phyloP scores from a whole-genome alignment of 2,797 vertebrate species.

The Halcyon leucocephala region DNA sequence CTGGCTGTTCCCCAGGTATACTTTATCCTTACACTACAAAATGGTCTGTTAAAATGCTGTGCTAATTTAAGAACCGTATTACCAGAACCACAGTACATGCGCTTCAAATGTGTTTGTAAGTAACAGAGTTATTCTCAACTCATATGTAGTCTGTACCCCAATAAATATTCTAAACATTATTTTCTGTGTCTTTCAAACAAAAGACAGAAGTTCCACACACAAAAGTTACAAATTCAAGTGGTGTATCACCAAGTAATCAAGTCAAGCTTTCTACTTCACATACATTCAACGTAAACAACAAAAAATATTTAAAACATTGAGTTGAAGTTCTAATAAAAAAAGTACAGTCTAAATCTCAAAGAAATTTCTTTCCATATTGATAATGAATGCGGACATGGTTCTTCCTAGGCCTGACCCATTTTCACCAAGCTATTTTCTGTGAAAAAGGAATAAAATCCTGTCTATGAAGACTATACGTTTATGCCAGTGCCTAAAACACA shows the following conservation, averaged over 20 bases:
- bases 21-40: slow-evolving; percentile 13
- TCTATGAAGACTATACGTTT: not conserved
- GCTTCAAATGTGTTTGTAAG: not conserved
- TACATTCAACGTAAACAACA: not conserved
- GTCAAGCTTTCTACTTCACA: not conserved
- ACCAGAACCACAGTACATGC: not conserved
- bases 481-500: not conserved
- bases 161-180: not conserved
- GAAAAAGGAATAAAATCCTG: not conserved
- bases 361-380: not conserved
- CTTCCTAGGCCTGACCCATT: not conserved
- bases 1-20: not conserved
- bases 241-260: not conserved
- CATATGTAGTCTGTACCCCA: not conserved
- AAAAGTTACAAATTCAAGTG: not conserved
- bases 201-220: not conserved
- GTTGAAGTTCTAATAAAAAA: not conserved
- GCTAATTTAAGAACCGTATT: not conserved
- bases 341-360: not conserved
- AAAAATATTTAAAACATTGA: not conserved
- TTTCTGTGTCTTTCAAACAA: not conserved
- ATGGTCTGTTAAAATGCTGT: not conserved
- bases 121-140: not conserved
- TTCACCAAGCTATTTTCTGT: not conserved
- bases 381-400: not conserved